Conservation (phyloP, 1,140 invertebrate species). For the Sitophilus oryzae region DNA sequence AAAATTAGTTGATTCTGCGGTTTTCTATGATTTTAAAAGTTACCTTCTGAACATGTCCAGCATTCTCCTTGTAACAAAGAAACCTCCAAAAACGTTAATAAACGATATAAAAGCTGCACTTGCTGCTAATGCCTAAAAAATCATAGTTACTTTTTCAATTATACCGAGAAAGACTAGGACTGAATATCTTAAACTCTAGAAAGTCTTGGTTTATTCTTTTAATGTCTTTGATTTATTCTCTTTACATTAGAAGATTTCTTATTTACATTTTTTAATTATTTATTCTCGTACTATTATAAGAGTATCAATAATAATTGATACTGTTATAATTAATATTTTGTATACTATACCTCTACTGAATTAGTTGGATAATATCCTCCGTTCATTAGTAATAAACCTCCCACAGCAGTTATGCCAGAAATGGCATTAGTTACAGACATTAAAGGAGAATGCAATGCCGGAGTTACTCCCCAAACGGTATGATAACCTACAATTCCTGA, state of each 20-base stretch:
- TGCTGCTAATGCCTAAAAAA: constrained; percentile 60
- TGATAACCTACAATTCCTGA: constrained; percentile 83
- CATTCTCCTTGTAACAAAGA: constrained; percentile 85
- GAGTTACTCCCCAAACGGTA: constrained; percentile 89
- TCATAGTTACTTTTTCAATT: background rate
- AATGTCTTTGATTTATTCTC: no score
- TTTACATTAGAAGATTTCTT: no score
- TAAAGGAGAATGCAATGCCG: constrained; percentile 82
- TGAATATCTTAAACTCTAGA: no score
- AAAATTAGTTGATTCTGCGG: no score
- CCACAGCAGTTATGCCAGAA: constrained; percentile 85
- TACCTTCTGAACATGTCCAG: constrained; percentile 88
- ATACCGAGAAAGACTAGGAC: no score
- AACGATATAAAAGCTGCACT: constrained; percentile 81
- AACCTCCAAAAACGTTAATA: constrained; percentile 88
- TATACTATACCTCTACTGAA: constrained; percentile 49
- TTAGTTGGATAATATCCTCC: constrained; percentile 70
- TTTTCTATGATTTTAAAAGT: constrained; percentile 17
- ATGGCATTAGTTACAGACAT: constrained; percentile 94
- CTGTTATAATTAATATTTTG: background rate
- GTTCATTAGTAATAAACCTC: constrained; percentile 75
- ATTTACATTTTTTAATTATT: no score
- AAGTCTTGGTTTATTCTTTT: no score
- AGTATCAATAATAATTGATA: constrained; percentile 2
- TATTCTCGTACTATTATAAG: no score